Base-by-base conservation (phyloP, 2,797 vertebrate species). In the Syngnathus rostellatus region DNA sequence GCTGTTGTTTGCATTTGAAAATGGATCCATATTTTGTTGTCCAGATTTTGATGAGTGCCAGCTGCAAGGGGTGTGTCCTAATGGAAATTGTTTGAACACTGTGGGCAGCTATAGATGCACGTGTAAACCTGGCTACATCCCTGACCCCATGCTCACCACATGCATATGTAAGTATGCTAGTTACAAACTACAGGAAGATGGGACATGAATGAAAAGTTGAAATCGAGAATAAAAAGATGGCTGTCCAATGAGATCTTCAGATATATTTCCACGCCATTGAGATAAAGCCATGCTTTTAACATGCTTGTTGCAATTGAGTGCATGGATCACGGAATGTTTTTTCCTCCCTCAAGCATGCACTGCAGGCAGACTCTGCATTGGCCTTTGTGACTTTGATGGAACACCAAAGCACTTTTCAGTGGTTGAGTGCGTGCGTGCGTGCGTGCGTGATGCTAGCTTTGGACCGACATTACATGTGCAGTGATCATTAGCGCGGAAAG, bases 1-100 rank as follows among this genome's bases (percentile, higher is more conserved):
- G 19, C 50, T 23, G 8, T 53, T 21, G 11, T 23, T 53, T 53
- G 8, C 10, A 17, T 19, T 6, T 48, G 1, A 17, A 17, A 23
- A 23, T 53, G 19, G 2, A 23, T 53, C 17, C 21, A 38, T 37
- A 38, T 43, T 23, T 31, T 63, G 45, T 48, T 6, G 8, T 23
- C 21, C 89, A 99, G 96, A 99, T 88, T 85, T 98, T 64, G 97
- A 99, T 73, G 96, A 99, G 85, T 98, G 96, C 75, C 92, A 93
- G 68, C 84, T 98, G 12, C 94, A 94, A 75, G 94, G 93, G 0
- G 86, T 93, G 17, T 99, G 96, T 86, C 93, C 92, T 8, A 95
- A 98, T 85, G 96, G 95, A 67, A 92, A 94, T 77, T 99, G 96
- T 89, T 78, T 94, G 81, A 99, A 99, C 90, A 93, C 93, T 21